These are phyloP conservation scores for Xylota sylvarum DNA, from an alignment of 2,888 invertebrate species.

Conservation along the genomic window DNA sequence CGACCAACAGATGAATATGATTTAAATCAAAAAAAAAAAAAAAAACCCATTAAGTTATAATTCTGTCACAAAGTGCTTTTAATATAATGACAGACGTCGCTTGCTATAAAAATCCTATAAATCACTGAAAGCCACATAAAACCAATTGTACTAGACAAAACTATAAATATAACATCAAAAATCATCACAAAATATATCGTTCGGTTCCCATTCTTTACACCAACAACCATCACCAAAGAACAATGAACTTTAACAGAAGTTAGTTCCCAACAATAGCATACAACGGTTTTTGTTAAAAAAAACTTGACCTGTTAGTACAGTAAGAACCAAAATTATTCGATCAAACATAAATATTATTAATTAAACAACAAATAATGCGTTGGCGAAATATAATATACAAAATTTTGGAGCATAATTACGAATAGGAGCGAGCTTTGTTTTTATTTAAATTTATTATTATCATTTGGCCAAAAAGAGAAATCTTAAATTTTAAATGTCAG, in stretches of 20 bases:
- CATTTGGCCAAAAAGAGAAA: neutral
- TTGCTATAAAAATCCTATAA: constrained; percentile 35
- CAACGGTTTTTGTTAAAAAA: constrained; percentile 27
- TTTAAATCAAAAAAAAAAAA: constrained; percentile 41
- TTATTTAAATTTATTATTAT: neutral
- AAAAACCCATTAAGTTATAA: constrained; percentile 18
- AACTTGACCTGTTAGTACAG: constrained; percentile 43
- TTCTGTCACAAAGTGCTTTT: constrained; percentile 9
- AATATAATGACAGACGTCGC: constrained; percentile 16
- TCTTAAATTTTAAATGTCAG: constrained; percentile 14
- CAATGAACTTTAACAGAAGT: constrained; percentile 5
- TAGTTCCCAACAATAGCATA: constrained; percentile 16
- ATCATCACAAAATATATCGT: constrained; percentile 7
- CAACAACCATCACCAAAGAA: constrained; percentile 27
- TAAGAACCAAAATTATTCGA: constrained; percentile 23
- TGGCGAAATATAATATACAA: neutral
- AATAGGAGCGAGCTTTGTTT: constrained; percentile 39
- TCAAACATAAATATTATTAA: constrained; percentile 12
- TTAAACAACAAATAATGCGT: neutral
- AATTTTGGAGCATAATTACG: neutral
- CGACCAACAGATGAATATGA: constrained; percentile 19
- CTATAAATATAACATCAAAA: neutral
- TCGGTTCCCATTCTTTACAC: neutral
- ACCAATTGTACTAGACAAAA: neutral
- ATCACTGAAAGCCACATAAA: constrained; percentile 24